Evolutionary conservation across 2,113 vertebrate species (phyloP).

Genomic region (Cheilinus undulatus): DNA sequence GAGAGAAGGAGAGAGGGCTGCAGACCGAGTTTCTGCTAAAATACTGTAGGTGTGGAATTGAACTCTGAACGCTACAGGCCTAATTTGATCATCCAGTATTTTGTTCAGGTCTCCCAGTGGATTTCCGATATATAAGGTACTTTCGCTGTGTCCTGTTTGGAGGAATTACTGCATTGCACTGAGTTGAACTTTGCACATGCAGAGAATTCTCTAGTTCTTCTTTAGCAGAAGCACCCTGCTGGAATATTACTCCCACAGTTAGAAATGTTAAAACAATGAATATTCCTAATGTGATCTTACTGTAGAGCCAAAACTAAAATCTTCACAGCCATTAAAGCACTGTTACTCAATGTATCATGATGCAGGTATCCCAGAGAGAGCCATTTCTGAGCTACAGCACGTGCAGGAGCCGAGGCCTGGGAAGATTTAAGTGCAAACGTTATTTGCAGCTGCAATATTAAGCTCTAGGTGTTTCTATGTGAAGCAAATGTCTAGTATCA

Average conservation of each 20-base stretch:
- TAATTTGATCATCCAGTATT: conserved; percentile 62
- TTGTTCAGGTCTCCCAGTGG: conserved; percentile 41
- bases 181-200: conserved; percentile 13
- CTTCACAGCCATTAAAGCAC: conserved; percentile 16
- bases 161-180: conserved; percentile 11
- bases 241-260: conserved; percentile 35
- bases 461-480: conserved; percentile 4
- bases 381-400: conserved; percentile 16
- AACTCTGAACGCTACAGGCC: conserved; percentile 29
- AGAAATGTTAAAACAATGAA: conserved; percentile 48
- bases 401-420: background rate
- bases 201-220: background rate
- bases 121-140: conserved; percentile 21
- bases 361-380: conserved; percentile 34
- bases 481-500: background rate
- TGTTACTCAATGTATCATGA: conserved; percentile 25
- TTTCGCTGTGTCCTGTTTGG: conserved; percentile 23
- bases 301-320: conserved; percentile 14
- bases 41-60: conserved; percentile 20
- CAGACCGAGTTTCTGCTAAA: conserved; percentile 22
- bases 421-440: conserved; percentile 14
- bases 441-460: background rate
- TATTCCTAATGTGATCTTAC: conserved; percentile 25
- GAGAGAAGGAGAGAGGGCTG: conserved; percentile 35
- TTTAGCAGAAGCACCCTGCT: conserved; percentile 38